Percentiles rank a stretch among this genome's conserved stretches.
Conservation (phyloP, 2,888 invertebrate genomes). For the Caprella mutica region DNA sequence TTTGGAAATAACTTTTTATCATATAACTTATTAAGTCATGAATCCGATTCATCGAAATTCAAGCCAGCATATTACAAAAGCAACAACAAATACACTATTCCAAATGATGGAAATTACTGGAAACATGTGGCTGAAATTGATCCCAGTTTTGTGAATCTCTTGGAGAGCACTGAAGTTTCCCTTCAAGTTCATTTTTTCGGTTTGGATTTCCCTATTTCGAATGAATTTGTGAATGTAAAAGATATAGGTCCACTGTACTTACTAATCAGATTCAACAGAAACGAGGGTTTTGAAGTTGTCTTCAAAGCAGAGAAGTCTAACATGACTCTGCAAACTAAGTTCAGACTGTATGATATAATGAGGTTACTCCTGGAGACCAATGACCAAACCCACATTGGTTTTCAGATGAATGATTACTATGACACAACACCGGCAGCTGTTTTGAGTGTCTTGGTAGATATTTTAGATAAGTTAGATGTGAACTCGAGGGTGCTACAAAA, state of each 20-base stretch:
- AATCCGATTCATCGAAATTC: not conserved
- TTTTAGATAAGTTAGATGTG: slow-evolving; percentile 23
- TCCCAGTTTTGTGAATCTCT: slow-evolving; percentile 21
- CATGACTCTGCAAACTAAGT: slow-evolving; percentile 20
- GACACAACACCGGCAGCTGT: slow-evolving; percentile 24
- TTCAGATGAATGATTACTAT: slow-evolving; percentile 28
- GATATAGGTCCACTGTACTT: slow-evolving; percentile 29
- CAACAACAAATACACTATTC: slow-evolving; percentile 4
- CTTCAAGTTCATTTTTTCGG: slow-evolving; percentile 28
- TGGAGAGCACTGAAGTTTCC: slow-evolving; percentile 24
- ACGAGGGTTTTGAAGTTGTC: slow-evolving; percentile 19
- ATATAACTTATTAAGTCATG: slow-evolving; percentile 18
- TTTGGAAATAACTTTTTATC: slow-evolving; percentile 28
- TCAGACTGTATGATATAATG: slow-evolving; percentile 28
- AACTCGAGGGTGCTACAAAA: slow-evolving; percentile 23
- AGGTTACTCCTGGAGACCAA: slow-evolving; percentile 23
- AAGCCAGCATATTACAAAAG: not conserved
- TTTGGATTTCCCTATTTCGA: slow-evolving; percentile 13
- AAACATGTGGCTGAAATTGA: slow-evolving; percentile 4
- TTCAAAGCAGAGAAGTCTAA: slow-evolving; percentile 16
- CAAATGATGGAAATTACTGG: not conserved
- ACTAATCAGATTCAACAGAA: slow-evolving; percentile 17
- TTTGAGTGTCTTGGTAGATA: slow-evolving; percentile 24
- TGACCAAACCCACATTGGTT: slow-evolving; percentile 20
- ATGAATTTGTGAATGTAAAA: slow-evolving; percentile 16